Evolutionary conservation across 2,797 vertebrate genomes (phyloP).

Genomic region (Dromococcyx pavoninus): DNA sequence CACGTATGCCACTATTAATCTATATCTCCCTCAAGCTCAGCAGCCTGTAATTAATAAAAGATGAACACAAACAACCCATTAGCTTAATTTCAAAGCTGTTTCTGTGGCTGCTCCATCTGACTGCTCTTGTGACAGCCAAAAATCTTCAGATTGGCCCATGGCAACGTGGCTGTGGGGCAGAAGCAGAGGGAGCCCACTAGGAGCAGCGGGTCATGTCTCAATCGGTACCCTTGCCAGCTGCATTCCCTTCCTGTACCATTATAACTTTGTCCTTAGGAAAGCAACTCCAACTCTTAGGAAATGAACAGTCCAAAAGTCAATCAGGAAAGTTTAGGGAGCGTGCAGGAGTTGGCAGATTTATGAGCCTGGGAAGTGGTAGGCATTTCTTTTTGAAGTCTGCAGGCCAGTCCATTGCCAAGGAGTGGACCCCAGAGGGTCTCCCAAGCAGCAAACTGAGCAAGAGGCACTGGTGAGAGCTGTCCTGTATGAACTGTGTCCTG

Average conservation of each 20-base stretch:
- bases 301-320: background rate
- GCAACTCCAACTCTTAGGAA: background rate
- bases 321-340: constrained; percentile 17
- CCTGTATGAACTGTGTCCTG: background rate
- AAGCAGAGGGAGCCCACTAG: background rate
- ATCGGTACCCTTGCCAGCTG: background rate
- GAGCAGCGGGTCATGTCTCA: background rate
- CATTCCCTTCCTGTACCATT: background rate
- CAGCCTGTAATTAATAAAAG: constrained; percentile 48
- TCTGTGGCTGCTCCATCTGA: background rate
- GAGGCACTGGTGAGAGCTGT: background rate
- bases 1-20: constrained; percentile 13
- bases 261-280: background rate
- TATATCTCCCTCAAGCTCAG: background rate
- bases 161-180: background rate
- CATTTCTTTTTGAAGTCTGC: background rate
- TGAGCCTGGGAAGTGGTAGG: background rate
- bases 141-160: background rate
- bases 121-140: background rate
- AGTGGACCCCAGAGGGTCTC: background rate
- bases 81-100: constrained; percentile 35
- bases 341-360: constrained; percentile 43
- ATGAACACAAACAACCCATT: constrained; percentile 28
- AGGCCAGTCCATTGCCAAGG: background rate
- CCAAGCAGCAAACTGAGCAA: background rate